Base-by-base conservation (phyloP, 1,140 invertebrate genomes). In the Bicyclus anynana region DNA sequence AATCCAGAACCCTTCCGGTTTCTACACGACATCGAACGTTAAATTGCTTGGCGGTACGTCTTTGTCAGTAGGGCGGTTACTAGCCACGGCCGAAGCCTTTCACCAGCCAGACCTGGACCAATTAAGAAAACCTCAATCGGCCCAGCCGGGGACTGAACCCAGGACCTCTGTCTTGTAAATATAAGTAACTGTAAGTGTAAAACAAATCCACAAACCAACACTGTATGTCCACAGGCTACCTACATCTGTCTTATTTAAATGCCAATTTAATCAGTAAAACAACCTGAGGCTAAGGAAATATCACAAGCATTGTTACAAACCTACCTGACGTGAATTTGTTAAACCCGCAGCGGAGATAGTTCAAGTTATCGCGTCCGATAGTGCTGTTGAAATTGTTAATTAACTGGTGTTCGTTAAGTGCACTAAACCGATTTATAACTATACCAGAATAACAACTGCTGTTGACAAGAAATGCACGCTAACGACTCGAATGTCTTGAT, bases 361-460 rank as follows among this genome's bases (percentile, higher is more conserved):
- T 49, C 48, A 44, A 44, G 49, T 56, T 57, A 59, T 59, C 56
- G 53, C 42, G 56, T 49, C 47, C 21, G 53, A 61, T 61, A 61
- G 49, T 21, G 37, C 58, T 65, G 69, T 66, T 59, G 58, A 69
- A 65, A 64, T 59, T 35, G 64, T 67, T 69, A 69, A 69, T 67
- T 62, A 67, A 57, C 59, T 37, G 38, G 26, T 63, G 51, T 58
- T 49, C 54, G 48, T 65, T 55, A 57, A 66, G 62, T 57, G 53
- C 53, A 62, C 42, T 64, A 54, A 64, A 51, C 21, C 38, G 40
- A 62, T 67, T 70, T 70, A 66, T 47, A 53, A 57, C 38, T 27
- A 50, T 37, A 23, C 35, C 37, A 21, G 38, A 53, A 44, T 44
- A 44, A 40, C 50, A 26, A 40, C 50, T 38, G 26, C 20, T 5